Base-by-base conservation (phyloP, 1,140 invertebrate species). In the Linepithema humile region DNA sequence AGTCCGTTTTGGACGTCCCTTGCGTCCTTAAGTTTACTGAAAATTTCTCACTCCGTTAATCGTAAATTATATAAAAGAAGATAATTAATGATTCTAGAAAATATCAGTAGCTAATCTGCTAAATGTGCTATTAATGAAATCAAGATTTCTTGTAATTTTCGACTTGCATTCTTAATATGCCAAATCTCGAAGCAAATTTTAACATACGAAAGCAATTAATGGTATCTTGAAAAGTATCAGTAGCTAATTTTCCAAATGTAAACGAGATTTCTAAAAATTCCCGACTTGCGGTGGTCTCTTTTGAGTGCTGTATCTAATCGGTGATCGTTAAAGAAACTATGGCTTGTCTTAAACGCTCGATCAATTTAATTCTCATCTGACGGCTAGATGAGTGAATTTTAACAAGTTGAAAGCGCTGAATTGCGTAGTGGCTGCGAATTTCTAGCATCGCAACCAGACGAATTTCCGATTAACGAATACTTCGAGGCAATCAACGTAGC, bases 401-500 rank as follows among this genome's bases (percentile, higher is more conserved):
- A 60, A 60, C 29, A 57, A 38, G 10, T 55, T 26, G 62, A 65
- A 40, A 12, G 48, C 32, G n/a, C 35, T 43, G 29, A n/a, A 48
- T 77, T 65, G 73, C 73, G 29, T 35, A 23, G 20, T 29, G 12
- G 17, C 26, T 48, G 10, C n/a, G 38, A 59, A 38, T 74, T 74
- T 60, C 72, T 45, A 12, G 10, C 40, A 29, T 32, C 40, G 35
- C 15, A 35, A 45, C 12, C 20, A 1, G 15, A 59, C 23, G 50
- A 73, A 59, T 29, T 40, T 73, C 60, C 62, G 23, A 62, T 74
- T 59, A 32, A 20, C 38, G 26, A 7, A 75, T 64, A 65, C 59
- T 35, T 65, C 40, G 3, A 12, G 26, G 20, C 12, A 29, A 75
- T 75, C 43, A 64, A 48, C n/a, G 17, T 35, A 29, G n/a, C n/a